These are phyloP conservation scores for Anisognathus igniventris DNA, from an alignment of 2,797 vertebrate genomes.

Conservation along the genomic window DNA sequence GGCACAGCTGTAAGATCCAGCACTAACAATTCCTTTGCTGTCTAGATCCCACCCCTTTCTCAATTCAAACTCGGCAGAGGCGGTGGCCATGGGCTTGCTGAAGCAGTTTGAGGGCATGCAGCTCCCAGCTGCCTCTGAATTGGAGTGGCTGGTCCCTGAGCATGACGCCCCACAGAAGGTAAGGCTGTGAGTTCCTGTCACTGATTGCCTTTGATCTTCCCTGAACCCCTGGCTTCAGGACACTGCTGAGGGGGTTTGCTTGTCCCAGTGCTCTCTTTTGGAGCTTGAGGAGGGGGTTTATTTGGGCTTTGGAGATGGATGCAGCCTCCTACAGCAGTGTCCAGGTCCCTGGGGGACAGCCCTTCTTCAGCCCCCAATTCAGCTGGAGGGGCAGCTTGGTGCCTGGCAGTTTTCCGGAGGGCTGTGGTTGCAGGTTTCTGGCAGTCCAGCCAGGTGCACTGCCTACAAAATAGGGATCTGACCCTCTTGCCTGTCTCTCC, in stretches of 20 bases:
- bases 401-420: neutral
- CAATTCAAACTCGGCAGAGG: constrained; percentile 94
- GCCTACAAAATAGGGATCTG: neutral
- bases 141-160: constrained; percentile 96
- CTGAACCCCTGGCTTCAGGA: neutral
- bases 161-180: constrained; percentile 97
- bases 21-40: neutral
- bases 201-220: neutral
- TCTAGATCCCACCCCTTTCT: constrained; percentile 85
- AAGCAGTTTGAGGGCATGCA: constrained; percentile 98
- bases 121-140: constrained; percentile 93
- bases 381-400: neutral
- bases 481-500: neutral
- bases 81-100: constrained; percentile 96
- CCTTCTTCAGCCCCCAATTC: neutral
- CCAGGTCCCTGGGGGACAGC: neutral
- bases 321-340: neutral
- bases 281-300: neutral
- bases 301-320: neutral
- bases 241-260: neutral
- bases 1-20: neutral
- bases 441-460: neutral
- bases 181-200: neutral
- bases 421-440: neutral
- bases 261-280: neutral